These are phyloP conservation scores for Dasyprocta punctata DNA, from an alignment of 2,113 vertebrate genomes.

Conservation along the genomic window DNA sequence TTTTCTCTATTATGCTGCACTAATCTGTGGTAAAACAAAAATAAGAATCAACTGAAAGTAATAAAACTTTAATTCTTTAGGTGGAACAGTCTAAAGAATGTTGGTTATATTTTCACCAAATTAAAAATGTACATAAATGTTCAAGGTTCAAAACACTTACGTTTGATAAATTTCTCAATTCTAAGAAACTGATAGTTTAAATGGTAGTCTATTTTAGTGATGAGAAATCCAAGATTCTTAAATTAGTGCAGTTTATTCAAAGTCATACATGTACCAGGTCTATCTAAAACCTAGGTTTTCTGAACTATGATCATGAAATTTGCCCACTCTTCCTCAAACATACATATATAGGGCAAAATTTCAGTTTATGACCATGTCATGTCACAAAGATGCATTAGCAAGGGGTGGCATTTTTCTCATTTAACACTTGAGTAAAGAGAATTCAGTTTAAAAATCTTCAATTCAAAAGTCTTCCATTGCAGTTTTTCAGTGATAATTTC, in stretches of 20 bases:
- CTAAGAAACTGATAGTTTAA: not conserved
- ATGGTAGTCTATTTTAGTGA: not conserved
- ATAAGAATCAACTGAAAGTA: not conserved
- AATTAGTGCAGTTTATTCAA: not conserved
- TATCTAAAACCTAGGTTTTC: not conserved
- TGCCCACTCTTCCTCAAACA: not conserved
- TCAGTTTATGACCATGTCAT: not conserved
- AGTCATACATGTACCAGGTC: not conserved
- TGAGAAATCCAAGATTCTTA: not conserved
- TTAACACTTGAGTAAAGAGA: not conserved
- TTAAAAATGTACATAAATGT: not conserved
- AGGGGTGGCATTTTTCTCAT: not conserved
- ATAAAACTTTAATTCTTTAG: not conserved
- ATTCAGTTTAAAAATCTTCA: not conserved
- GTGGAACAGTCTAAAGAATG: not conserved
- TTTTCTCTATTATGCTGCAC: not conserved
- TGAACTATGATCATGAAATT: not conserved
- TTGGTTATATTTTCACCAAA: not conserved
- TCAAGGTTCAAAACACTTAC: not conserved
- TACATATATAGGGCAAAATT: not conserved
- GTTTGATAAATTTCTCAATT: constrained; percentile 36
- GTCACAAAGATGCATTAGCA: not conserved
- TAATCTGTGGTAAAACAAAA: not conserved
- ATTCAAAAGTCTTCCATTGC: not conserved
- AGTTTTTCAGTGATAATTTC: not conserved